Conservation (phyloP, 2,888 invertebrate genomes). For the Fragum fragum region DNA sequence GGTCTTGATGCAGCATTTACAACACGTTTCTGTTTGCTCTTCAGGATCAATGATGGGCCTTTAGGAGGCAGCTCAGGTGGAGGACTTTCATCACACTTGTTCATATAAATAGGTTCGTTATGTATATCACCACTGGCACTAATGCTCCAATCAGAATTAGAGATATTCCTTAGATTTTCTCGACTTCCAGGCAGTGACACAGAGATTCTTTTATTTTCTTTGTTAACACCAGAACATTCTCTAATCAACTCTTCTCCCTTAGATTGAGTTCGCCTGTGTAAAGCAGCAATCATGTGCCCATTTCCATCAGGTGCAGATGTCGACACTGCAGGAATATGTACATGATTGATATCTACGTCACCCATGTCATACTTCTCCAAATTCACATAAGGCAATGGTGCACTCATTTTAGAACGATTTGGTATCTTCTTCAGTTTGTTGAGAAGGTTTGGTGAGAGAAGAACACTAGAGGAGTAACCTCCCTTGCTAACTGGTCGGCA, state of each 20-base stretch:
- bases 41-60: conserved; percentile 77
- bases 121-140: conserved; percentile 27
- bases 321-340: conserved; percentile 70
- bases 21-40: conserved; percentile 50
- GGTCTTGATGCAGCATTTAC: conserved; percentile 51
- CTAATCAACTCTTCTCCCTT: conserved; percentile 65
- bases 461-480: conserved; percentile 58
- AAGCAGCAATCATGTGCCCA: conserved; percentile 21
- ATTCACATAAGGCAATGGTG: conserved; percentile 82
- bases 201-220: conserved; percentile 60
- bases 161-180: conserved; percentile 61
- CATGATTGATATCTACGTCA: conserved; percentile 73
- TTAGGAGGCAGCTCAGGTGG: conserved; percentile 83
- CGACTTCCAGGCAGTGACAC: conserved; percentile 60
- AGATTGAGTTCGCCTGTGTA: conserved; percentile 47
- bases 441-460: conserved; percentile 76
- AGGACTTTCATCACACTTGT: conserved; percentile 71
- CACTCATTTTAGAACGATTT: conserved; percentile 72
- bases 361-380: conserved; percentile 78
- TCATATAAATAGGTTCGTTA: conserved; percentile 78
- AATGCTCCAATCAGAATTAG: conserved; percentile 56
- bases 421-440: conserved; percentile 77
- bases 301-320: conserved; percentile 62
- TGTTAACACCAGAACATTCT: conserved; percentile 40
- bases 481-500: conserved; percentile 39